phyloP scores from a whole-genome alignment of 2,797 vertebrate genomes.

The Sebastes ruberrimus region DNA sequence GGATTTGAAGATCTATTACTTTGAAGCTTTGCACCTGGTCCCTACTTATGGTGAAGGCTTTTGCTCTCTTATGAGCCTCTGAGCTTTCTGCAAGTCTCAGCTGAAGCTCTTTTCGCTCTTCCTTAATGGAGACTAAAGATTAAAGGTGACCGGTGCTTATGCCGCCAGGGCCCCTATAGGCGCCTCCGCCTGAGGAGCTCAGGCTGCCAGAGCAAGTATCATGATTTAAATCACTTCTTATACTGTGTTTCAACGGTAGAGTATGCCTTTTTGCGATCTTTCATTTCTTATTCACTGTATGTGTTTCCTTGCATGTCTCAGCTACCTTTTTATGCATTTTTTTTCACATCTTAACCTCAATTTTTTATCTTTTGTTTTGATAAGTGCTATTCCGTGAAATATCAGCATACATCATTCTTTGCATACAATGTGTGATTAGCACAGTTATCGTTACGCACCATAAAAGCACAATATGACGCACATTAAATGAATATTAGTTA shows the following conservation, averaged over 20 bases:
- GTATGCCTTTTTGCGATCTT: background rate
- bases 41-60: background rate
- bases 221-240: conserved; percentile 7
- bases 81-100: conserved; percentile 22
- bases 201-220: conserved; percentile 12
- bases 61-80: background rate
- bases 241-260: background rate
- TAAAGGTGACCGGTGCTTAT: conserved; percentile 43
- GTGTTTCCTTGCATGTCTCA: background rate
- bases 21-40: conserved; percentile 6
- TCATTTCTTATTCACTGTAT: background rate
- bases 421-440: background rate
- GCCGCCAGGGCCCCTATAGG: conserved; percentile 16
- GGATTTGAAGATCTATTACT: background rate
- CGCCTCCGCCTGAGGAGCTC: conserved; percentile 16
- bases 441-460: background rate
- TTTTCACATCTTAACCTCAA: background rate
- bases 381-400: background rate
- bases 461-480: conserved; percentile 11
- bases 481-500: conserved; percentile 18
- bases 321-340: background rate
- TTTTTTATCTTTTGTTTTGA: background rate
- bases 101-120: conserved; percentile 1
- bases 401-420: background rate
- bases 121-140: conserved; percentile 31